Conservation (phyloP, 2,888 invertebrate species). For the Tolmerus cingulatus region DNA sequence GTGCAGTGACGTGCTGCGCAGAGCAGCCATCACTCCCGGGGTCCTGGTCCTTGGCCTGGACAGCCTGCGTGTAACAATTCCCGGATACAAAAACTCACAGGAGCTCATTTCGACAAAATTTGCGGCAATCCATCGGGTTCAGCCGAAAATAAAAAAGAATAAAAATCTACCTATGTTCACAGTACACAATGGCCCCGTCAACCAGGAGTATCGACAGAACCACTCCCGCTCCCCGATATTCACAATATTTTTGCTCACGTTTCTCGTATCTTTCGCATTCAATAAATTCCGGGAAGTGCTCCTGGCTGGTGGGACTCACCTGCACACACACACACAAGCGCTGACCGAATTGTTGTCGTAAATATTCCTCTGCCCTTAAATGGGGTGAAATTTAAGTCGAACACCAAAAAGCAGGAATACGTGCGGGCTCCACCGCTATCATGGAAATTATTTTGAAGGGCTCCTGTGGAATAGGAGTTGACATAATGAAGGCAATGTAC, state of each 20-base stretch:
- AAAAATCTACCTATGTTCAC: background rate
- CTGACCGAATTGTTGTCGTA: background rate
- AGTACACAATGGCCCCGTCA: background rate
- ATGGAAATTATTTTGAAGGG: slow-evolving; percentile 17
- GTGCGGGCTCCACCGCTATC: background rate
- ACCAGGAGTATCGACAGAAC: background rate
- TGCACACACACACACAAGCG: background rate
- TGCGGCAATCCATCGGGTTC: background rate
- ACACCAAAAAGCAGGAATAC: background rate
- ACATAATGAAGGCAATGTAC: slow-evolving; percentile 14
- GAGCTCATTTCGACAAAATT: background rate
- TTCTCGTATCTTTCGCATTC: background rate
- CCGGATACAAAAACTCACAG: background rate
- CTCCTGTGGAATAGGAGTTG: background rate
- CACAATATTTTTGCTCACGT: background rate
- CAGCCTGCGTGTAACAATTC: background rate
- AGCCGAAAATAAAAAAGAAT: background rate
- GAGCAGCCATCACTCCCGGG: background rate
- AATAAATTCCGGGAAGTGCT: background rate
- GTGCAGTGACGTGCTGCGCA: background rate
- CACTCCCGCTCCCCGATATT: background rate
- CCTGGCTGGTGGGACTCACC: background rate
- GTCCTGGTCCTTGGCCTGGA: background rate
- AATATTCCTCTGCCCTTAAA: background rate
- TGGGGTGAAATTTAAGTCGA: background rate